Evolutionary conservation across 2,888 invertebrate species (phyloP).

Genomic region (Beris chalybata): DNA sequence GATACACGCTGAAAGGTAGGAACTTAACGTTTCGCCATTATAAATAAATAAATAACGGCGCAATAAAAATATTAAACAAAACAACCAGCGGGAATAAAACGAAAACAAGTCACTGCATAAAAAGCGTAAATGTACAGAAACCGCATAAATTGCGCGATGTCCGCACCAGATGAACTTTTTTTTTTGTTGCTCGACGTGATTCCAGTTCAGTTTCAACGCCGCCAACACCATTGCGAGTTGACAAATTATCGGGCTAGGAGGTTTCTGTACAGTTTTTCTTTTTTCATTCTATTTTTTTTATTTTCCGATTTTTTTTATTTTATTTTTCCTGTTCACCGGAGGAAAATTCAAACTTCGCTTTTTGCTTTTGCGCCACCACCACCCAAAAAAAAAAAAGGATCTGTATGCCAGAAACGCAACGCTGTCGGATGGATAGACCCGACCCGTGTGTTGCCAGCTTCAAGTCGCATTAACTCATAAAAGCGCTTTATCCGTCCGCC

Average conservation of each 20-base stretch:
- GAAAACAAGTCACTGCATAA: not conserved
- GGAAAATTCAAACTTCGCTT: not conserved
- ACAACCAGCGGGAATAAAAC: not conserved
- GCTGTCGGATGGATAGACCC: not conserved
- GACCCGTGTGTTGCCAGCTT: constrained; percentile 6
- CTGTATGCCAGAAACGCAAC: not conserved
- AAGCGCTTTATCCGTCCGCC: constrained; percentile 34
- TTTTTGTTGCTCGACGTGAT: not conserved
- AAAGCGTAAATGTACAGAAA: constrained; percentile 29
- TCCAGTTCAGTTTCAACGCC: not conserved
- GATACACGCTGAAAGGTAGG: too few species aligned
- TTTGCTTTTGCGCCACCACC: constrained; percentile 9
- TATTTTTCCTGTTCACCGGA: constrained; percentile 13
- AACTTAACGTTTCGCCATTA: not conserved
- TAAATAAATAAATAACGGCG: not conserved
- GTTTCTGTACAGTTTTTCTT: not conserved
- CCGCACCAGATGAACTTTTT: constrained; percentile 35
- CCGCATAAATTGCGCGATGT: constrained; percentile 36
- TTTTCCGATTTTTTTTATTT: constrained; percentile 20
- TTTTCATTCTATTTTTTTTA: not conserved
- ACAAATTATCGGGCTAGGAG: not conserved
- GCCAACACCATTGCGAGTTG: not conserved
- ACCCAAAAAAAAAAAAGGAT: too few species aligned
- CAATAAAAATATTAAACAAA: not conserved
- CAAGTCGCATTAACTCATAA: constrained; percentile 36